Conservation (phyloP, 2,113 vertebrate species). For the Lasiurus borealis region DNA sequence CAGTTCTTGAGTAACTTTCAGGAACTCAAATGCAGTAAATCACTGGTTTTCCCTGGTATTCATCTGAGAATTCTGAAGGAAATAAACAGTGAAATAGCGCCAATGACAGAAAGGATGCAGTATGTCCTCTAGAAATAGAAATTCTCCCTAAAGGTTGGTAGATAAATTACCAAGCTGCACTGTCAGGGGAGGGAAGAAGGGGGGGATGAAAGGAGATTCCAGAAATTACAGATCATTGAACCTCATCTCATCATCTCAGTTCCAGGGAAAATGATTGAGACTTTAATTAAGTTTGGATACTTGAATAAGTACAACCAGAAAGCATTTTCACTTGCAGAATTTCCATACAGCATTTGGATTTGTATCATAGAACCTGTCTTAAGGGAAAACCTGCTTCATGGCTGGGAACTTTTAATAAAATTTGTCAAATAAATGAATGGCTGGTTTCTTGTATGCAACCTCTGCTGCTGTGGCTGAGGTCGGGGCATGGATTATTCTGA, state of each 20-base stretch:
- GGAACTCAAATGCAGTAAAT: slow-evolving; percentile 76
- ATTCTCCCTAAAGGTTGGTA: slow-evolving; percentile 58
- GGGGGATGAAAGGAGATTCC: slow-evolving; percentile 68
- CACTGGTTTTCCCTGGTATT: slow-evolving; percentile 64
- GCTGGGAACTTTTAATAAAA: slow-evolving; percentile 54
- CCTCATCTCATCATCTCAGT: slow-evolving; percentile 80
- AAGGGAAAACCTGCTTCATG: slow-evolving; percentile 71
- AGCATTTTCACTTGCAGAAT: slow-evolving; percentile 51
- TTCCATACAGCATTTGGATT: slow-evolving; percentile 64
- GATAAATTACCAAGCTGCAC: slow-evolving; percentile 73
- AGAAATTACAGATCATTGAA: slow-evolving; percentile 79
- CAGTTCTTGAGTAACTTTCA: slow-evolving; percentile 61
- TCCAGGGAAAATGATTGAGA: slow-evolving; percentile 76
- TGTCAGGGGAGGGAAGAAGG: slow-evolving; percentile 48
- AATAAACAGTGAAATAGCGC: slow-evolving; percentile 80
- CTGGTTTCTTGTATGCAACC: neutral
- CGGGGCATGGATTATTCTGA: neutral
- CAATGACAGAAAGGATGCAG: slow-evolving; percentile 51
- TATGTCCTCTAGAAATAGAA: slow-evolving; percentile 68
- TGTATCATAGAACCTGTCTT: slow-evolving; percentile 65
- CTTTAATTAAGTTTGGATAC: slow-evolving; percentile 81
- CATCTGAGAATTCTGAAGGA: slow-evolving; percentile 79
- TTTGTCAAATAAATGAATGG: slow-evolving; percentile 41
- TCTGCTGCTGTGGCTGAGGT: neutral
- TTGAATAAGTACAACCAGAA: slow-evolving; percentile 42